Conservation (phyloP, 2,888 invertebrate species). For the Stenotaenia linearis region DNA sequence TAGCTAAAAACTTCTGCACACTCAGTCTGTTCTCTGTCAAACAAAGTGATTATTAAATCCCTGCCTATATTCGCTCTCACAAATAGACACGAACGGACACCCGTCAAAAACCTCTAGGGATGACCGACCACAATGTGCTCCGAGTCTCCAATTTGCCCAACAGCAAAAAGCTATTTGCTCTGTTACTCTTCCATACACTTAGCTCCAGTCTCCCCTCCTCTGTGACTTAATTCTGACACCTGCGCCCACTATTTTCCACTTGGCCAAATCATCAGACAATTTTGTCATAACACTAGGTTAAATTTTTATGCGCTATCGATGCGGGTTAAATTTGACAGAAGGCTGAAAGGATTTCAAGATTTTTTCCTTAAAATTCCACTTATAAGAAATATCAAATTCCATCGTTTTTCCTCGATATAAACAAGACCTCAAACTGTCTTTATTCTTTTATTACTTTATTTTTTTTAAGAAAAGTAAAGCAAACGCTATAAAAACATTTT, state of each 20-base stretch:
- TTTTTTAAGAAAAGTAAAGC: not conserved
- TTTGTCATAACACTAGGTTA: not conserved
- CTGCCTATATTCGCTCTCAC: not conserved
- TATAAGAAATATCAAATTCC: too few relatives aligned
- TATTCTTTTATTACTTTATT: not conserved
- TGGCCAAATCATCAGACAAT: not conserved
- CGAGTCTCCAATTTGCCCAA: slow-evolving; percentile 29
- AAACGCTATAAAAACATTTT: not conserved
- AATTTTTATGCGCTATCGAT: not conserved
- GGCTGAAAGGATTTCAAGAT: not conserved
- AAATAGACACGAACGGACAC: not conserved
- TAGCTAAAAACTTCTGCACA: not conserved
- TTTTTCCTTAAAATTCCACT: too few relatives aligned
- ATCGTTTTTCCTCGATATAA: not conserved
- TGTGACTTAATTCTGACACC: slow-evolving; percentile 19
- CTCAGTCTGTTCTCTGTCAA: not conserved
- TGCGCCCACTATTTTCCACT: not conserved
- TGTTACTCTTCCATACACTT: not conserved
- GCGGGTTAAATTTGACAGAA: not conserved
- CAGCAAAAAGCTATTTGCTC: slow-evolving; percentile 32
- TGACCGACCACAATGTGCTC: slow-evolving; percentile 1
- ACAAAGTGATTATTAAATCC: slow-evolving; percentile 1
- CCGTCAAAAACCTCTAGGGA: not conserved
- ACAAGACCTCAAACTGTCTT: too few relatives aligned
- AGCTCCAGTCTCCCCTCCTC: not conserved